Evolutionary conservation across 2,113 vertebrate species (phyloP), one percentile per base, ranked within the genome.

Genomic region (Oncorhynchus clarkii): DNA sequence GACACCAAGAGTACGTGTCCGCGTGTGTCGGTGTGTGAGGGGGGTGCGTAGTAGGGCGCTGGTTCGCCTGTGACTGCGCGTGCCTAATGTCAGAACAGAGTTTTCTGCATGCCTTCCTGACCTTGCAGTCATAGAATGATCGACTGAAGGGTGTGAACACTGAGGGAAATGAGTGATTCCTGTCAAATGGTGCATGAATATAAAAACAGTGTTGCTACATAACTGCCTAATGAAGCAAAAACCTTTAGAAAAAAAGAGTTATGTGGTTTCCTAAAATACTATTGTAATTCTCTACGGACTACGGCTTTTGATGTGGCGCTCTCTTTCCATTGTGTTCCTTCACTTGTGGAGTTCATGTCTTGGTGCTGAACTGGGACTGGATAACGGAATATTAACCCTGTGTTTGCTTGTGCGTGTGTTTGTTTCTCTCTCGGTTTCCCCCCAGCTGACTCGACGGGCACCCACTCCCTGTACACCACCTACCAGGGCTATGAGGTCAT

Each of bases 401-500:
- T 16, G 13, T 54, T 18, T 51, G 13, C 34, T 8, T 39, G 34
- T 39, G 34, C 7, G 39, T 9, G 39, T 39, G 39, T 45, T 9
- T 45, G 39, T 45, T 11, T 45, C 9, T 18, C 68, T 31, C 16
- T 66, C 24, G 26, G 65, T 7, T 29, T 24, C 29, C 27, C 27
- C 72, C 12, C 76, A 98, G 97, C 96, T 0, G 97, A 97, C 78
- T 99, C 97, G 5, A 98, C 96, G 0, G 97, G 97, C 31, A 97
- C 95, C 22, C 96, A 97, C 88, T 98, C 97, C 14, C 93, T 99
- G 34, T 98, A 99, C 89, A 98, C 97, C 1, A 93, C 91, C 18
- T 99, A 96, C 91, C 96, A 97, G 88, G 96, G 95, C 87, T 98
- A 98, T 0, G 97, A 98, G 90, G 93, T 99, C 91, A 98, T 99